phyloP scores from a whole-genome alignment of 2,888 invertebrate species.

The Pristionchus entomophagus region DNA sequence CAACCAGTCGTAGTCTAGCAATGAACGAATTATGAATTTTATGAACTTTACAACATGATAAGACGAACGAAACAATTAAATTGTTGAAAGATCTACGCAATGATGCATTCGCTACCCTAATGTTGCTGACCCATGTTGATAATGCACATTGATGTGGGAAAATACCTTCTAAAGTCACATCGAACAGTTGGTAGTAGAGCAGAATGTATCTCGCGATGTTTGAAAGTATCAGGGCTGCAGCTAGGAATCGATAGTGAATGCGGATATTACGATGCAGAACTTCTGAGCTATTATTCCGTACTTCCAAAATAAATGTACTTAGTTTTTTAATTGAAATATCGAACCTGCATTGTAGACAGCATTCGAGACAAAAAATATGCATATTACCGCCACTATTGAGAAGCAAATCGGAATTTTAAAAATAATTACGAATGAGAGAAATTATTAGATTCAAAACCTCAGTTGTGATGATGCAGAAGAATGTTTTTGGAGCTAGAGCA shows the following conservation, averaged over 20 bases:
- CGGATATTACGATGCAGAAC: constrained; percentile 3
- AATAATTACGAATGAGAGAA: too few relatives aligned
- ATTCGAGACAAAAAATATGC: not conserved
- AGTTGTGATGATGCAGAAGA: not conserved
- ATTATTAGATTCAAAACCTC: not conserved
- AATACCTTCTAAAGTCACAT: not conserved
- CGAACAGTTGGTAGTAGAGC: not conserved
- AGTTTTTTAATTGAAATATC: too few relatives aligned
- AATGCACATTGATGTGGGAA: too few relatives aligned
- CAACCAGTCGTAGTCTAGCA: not conserved
- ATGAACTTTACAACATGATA: too few relatives aligned
- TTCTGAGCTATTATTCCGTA: not conserved
- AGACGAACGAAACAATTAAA: too few relatives aligned
- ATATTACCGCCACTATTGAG: not conserved
- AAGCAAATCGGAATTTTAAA: not conserved
- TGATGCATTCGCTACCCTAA: too few relatives aligned
- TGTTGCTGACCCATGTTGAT: too few relatives aligned
- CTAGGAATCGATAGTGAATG: not conserved
- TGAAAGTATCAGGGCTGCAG: not conserved
- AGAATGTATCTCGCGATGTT: not conserved
- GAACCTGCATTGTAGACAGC: not conserved
- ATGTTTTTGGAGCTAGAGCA: not conserved
- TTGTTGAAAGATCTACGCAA: too few relatives aligned
- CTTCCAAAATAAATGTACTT: too few relatives aligned
- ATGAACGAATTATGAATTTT: not conserved